phyloP scores from a whole-genome alignment of 2,113 vertebrate species.

The Ochotona princeps region DNA sequence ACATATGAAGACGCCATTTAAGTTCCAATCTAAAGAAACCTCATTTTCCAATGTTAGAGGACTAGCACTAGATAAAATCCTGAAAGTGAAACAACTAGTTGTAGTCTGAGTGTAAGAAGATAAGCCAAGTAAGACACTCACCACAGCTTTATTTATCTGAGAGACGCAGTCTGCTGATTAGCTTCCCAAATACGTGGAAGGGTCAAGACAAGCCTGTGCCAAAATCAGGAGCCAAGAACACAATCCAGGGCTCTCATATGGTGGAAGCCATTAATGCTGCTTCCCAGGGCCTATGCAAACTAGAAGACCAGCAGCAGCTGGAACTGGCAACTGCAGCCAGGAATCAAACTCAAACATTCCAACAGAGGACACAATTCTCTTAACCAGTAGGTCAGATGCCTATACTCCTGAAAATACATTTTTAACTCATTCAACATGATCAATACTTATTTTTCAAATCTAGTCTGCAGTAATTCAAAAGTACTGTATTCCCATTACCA shows the following conservation, averaged over 20 bases:
- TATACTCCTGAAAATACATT: not conserved
- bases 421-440: not conserved
- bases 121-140: not conserved
- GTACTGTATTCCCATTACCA: slow-evolving; percentile 7
- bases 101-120: not conserved
- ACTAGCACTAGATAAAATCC: not conserved
- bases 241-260: too few species aligned
- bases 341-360: too few species aligned
- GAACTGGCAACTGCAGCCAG: too few species aligned
- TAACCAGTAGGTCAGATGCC: too few species aligned
- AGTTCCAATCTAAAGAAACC: not conserved
- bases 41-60: not conserved
- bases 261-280: too few species aligned
- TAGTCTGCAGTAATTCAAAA: not conserved
- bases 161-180: too few species aligned
- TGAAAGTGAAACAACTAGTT: not conserved
- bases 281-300: too few species aligned
- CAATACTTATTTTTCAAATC: slow-evolving; percentile 43
- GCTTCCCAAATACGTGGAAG: too few species aligned
- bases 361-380: too few species aligned
- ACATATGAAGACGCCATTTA: not conserved
- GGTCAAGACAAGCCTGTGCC: too few species aligned
- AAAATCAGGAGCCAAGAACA: too few species aligned
- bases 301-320: too few species aligned
- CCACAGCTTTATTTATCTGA: not conserved